These are phyloP conservation scores for Drosophila pseudoobscura DNA, from an alignment of 1,140 invertebrate genomes.

Conservation along the genomic window DNA sequence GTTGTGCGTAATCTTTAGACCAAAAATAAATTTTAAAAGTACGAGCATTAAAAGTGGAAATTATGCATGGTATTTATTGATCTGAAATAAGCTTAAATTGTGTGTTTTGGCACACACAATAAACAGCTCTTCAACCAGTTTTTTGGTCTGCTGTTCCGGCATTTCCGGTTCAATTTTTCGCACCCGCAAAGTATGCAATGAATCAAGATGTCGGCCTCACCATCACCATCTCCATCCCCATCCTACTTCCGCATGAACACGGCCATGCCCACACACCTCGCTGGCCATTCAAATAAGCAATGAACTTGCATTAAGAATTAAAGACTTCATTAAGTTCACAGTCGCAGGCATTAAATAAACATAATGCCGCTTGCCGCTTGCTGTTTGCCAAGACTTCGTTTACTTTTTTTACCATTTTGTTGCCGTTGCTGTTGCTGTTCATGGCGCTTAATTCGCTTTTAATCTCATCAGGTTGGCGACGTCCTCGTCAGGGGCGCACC, in stretches of 20 bases:
- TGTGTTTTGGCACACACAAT: too few relatives aligned
- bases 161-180: slow-evolving; percentile 21
- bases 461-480: slow-evolving; percentile 65
- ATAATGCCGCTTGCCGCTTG: slow-evolving; percentile 53
- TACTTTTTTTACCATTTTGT: slow-evolving; percentile 22
- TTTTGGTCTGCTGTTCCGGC: background rate
- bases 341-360: slow-evolving; percentile 66
- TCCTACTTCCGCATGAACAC: background rate
- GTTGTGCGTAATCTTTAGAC: too few relatives aligned
- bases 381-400: slow-evolving; percentile 36
- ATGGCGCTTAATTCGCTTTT: slow-evolving; percentile 69
- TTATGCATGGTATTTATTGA: too few relatives aligned
- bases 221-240: too few relatives aligned
- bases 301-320: slow-evolving; percentile 56
- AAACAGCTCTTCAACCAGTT: too few relatives aligned
- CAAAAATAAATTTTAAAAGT: too few relatives aligned
- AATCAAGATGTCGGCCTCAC: slow-evolving; percentile 10
- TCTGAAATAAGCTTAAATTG: too few relatives aligned
- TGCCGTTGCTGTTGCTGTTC: slow-evolving; percentile 33
- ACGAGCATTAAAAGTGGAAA: too few relatives aligned
- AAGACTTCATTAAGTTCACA: slow-evolving; percentile 59
- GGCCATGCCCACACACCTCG: background rate
- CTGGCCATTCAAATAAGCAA: slow-evolving; percentile 32
- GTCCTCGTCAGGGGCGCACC: slow-evolving; percentile 47
- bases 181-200: slow-evolving; percentile 17